Base-by-base conservation (phyloP, 1,140 invertebrate genomes). In the Camponotus pennsylvanicus region DNA sequence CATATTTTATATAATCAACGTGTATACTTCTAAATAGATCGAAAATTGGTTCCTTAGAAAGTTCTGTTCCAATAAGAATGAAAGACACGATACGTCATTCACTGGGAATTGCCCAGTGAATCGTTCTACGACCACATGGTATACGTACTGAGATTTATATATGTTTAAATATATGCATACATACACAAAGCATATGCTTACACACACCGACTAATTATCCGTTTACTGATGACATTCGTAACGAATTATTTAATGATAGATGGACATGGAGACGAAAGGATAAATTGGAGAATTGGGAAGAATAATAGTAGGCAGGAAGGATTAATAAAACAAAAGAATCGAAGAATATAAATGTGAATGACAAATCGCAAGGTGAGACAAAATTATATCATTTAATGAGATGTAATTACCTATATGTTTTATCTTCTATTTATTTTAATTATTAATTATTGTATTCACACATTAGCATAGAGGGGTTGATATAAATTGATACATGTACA, bases 351-450 rank as follows among this genome's bases (percentile, higher is more conserved):
- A 0, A 21, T 21, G 21, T 21, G 21, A 21, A 21, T 21, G 21
- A 21, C 21, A 21, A 21, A 21, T 0, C 21, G 21, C 21, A 21
- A 21, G 21, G 21, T 21, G 21, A 21, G 21, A 21, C 21, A 21
- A 21, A 21, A 21, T 21, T 21, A 21, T 21, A 21, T 21, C 92
- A 91, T 91, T 92, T 93, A 92, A 89, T 87, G 88, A 93, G 84
- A 92, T 91, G 90, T 91, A 88, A 73, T 83, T 88, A 80, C 66
- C 77, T 88, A 88, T 71, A 87, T 84, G 83, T 85, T 92, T 89
- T 87, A 21, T 21, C 21, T 21, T 21, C 91, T 94, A 93, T 93
- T 93, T 92, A 93, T 92, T 93, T 92, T 91, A 89, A 90, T 92
- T 89, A 88, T 89, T 88, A 88, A 86, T 90, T 88, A 90, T 86